These are phyloP conservation scores for Pterobdella sp. DNA, from an alignment of 2,888 invertebrate species.

Conservation along the genomic window DNA sequence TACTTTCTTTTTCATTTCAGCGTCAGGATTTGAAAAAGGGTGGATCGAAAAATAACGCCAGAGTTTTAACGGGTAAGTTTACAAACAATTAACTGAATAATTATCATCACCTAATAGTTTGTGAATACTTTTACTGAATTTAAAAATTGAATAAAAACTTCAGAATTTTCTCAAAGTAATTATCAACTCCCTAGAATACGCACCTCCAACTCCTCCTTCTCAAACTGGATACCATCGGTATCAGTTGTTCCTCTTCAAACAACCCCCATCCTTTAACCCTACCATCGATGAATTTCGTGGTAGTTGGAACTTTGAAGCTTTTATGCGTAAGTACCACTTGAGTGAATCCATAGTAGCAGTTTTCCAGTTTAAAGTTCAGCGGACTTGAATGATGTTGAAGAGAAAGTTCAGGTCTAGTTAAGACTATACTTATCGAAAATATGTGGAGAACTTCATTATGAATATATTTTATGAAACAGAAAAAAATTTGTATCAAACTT, in stretches of 20 bases:
- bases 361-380: too few species aligned
- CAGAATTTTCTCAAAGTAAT: background rate
- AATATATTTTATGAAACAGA: too few species aligned
- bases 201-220: slow-evolving; percentile 25
- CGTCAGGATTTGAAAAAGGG: background rate
- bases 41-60: background rate
- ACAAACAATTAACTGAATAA: background rate
- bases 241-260: slow-evolving; percentile 28
- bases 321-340: too few species aligned
- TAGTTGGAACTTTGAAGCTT: too few species aligned
- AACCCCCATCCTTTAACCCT: slow-evolving; percentile 18
- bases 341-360: too few species aligned
- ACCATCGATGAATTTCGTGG: too few species aligned
- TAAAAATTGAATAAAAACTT: background rate
- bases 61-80: slow-evolving; percentile 7
- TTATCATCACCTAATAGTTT: background rate
- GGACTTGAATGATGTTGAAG: too few species aligned
- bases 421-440: too few species aligned
- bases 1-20: background rate
- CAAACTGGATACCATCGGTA: slow-evolving; percentile 29
- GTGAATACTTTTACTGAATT: background rate
- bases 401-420: too few species aligned
- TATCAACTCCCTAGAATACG: slow-evolving; percentile 21
- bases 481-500: too few species aligned
- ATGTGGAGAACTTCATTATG: too few species aligned